These are phyloP conservation scores for Dicyrtoma fusca DNA, from an alignment of 2,888 invertebrate genomes.

Conservation along the genomic window DNA sequence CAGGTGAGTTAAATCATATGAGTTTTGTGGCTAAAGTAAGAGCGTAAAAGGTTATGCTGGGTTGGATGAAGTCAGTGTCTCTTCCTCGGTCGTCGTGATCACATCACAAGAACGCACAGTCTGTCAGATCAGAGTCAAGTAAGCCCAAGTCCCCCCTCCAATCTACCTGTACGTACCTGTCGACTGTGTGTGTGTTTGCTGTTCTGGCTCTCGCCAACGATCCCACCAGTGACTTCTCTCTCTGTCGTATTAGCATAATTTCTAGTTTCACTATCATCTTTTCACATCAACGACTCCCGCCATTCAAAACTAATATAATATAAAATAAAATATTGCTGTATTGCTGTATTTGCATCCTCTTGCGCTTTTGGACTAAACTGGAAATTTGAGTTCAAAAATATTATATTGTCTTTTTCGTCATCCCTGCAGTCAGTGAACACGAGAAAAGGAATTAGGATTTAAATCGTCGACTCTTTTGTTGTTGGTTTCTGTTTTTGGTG, in stretches of 20 bases:
- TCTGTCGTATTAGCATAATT: neutral
- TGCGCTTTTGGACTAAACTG: neutral
- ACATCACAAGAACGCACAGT: constrained; percentile 36
- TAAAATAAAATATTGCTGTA: no score
- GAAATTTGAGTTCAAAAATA: neutral
- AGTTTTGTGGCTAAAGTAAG: constrained; percentile 36
- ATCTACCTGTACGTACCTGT: constrained; percentile 27
- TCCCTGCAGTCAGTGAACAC: no score
- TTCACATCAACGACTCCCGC: constrained; percentile 5
- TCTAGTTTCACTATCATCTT: constrained; percentile 22
- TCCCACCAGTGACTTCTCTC: neutral
- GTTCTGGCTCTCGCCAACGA: neutral
- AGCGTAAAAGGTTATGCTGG: constrained; percentile 43
- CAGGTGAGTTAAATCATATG: constrained; percentile 26
- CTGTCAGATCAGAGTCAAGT: constrained; percentile 3
- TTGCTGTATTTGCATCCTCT: no score
- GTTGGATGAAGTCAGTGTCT: constrained; percentile 44
- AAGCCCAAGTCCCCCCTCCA: no score
- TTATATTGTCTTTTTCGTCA: neutral
- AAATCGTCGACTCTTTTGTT: no score
- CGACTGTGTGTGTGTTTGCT: constrained; percentile 13
- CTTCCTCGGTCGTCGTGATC: constrained; percentile 46
- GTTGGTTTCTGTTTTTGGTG: no score
- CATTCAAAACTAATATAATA: constrained; percentile 1
- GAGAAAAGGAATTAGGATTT: no score